A percentile compares a stretch with the other conserved stretches of the same genome.
These are phyloP conservation scores for Gavialis gangeticus DNA, from an alignment of 2,113 vertebrate genomes.

Conservation along the genomic window DNA sequence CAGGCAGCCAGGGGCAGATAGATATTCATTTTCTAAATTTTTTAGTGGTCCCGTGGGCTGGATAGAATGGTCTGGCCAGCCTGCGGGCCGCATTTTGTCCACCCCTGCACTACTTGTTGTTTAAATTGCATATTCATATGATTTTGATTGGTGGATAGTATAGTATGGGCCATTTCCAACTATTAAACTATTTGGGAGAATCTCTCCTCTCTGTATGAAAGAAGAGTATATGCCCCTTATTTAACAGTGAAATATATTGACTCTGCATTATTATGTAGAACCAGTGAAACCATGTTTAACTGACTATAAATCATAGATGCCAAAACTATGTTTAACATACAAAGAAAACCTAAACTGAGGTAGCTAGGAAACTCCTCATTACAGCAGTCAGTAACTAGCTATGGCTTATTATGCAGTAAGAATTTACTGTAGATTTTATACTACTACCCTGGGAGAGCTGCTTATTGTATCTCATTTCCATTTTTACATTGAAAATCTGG, in stretches of 20 bases:
- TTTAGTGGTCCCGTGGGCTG: no score
- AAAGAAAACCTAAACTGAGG: neutral
- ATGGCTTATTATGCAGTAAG: neutral
- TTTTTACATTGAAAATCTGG: conserved; percentile 70
- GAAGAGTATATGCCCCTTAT: neutral
- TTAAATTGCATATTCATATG: fast-evolving
- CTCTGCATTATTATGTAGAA: neutral
- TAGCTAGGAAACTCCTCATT: neutral
- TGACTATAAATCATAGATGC: neutral
- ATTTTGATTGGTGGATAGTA: neutral
- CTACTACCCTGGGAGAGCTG: conserved; percentile 47
- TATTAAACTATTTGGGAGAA: neutral
- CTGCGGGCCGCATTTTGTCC: no score
- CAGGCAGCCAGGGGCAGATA: no score
- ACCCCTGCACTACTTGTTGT: fast-evolving
- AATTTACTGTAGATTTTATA: conserved; percentile 64
- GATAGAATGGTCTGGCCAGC: no score
- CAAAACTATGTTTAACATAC: neutral
- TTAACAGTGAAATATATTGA: neutral
- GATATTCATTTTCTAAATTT: no score
- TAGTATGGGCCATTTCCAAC: neutral
- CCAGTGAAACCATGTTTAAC: neutral
- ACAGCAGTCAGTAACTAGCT: conserved; percentile 25
- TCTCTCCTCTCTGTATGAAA: neutral
- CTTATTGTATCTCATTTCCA: conserved; percentile 69